phyloP scores from a whole-genome alignment of 1,140 invertebrate species.

The Brachionus asplanchnoidis region DNA sequence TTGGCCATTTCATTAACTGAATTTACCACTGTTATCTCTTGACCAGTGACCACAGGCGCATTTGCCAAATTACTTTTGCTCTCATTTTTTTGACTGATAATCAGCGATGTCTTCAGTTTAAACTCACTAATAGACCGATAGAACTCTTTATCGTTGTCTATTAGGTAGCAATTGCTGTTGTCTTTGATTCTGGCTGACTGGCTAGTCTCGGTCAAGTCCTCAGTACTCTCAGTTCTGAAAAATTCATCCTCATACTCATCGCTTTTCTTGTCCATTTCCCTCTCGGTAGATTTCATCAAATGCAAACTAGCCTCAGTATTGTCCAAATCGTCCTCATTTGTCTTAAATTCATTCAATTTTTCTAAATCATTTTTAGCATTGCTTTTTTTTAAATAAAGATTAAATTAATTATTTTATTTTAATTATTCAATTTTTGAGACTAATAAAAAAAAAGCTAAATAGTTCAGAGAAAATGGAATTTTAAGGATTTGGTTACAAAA shows the following conservation, averaged over 20 bases:
- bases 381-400: not conserved
- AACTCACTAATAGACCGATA: not conserved
- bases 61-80: not conserved
- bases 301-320: not conserved
- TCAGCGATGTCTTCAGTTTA: not conserved
- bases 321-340: not conserved
- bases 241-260: not conserved
- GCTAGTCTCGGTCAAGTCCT: not conserved
- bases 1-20: slow-evolving; percentile 35
- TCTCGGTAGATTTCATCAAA: not conserved
- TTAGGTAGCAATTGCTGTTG: not conserved
- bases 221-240: not conserved
- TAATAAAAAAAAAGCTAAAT: too few species aligned
- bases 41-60: not conserved
- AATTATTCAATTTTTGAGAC: too few species aligned
- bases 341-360: slow-evolving; percentile 22
- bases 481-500: too few species aligned
- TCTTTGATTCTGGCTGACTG: not conserved
- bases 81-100: not conserved
- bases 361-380: slow-evolving; percentile 32
- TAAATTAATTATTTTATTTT: too few species aligned
- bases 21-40: not conserved
- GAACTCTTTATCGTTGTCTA: slow-evolving; percentile 10
- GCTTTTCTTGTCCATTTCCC: not conserved
- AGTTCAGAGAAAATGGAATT: too few species aligned